Base-by-base conservation (phyloP, 1,140 invertebrate species). In the Saccostrea echinata region DNA sequence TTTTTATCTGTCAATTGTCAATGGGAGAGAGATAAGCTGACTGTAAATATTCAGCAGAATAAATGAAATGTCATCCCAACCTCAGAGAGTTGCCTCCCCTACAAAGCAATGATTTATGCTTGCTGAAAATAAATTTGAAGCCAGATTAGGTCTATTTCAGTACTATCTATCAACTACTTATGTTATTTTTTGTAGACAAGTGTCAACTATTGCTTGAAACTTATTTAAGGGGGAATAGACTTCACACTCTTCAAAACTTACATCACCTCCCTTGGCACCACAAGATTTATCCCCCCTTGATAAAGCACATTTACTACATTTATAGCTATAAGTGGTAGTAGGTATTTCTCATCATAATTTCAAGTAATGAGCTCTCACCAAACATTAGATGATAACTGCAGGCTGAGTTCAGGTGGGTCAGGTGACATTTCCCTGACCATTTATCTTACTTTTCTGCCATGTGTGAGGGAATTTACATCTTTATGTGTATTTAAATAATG, bases 401-500 rank as follows among this genome's bases (percentile, higher is more conserved):
- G 68, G 68, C 68, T 12, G 1, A 30, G 68, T 16, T 24, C 16
- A 24, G 24, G 1, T 33, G 16, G 27, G 68, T 30, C 24, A 76
- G 24, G 16, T 11, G 27, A 76, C 68, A 76, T 76, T 27, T 76
- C 27, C 9, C 27, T 76, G 68, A 33, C 16, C 27, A 76, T 76
- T 30, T 76, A 16, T 76, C 68, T 76, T 30, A 12, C 13, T 30
- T 30, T 27, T 27, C 27, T 27, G 27, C 68, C 27, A 27, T 13
- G 27, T 76, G 30, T 76, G 68, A 76, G 68, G 68, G 68, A 76
- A 12, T 33, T 33, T 16, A 33, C 68, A 76, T 8, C 30, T 76
- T 61, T 33, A 76, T 76, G 68, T 76, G 68, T 76, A 76, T 76
- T 33, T 76, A 76, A 76, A 76, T 76, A 76, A 76, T 76, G 68